Evolutionary conservation across 2,797 vertebrate genomes (phyloP).

Genomic region (Gymnoscopelus braueri): DNA sequence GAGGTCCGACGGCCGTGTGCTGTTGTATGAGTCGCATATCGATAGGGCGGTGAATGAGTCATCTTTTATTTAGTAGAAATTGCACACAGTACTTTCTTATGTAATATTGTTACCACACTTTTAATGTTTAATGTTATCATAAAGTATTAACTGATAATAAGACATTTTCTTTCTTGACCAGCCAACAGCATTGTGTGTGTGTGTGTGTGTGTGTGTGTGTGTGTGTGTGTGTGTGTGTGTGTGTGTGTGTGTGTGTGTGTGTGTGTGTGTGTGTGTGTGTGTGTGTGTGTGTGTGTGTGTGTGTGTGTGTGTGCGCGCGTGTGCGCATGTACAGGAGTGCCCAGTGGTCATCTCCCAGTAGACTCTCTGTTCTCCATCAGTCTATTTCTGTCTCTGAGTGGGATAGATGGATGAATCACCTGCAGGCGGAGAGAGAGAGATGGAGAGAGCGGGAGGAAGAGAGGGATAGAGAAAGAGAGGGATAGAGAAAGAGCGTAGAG

Average conservation of each 20-base stretch:
- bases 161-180: too few species aligned
- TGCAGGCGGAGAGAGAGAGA: constrained; percentile 28
- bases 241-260: background rate
- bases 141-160: too few species aligned
- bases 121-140: too few species aligned
- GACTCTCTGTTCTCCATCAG: constrained; percentile 57
- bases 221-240: background rate
- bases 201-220: constrained; percentile 14
- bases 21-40: too few species aligned
- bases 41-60: too few species aligned
- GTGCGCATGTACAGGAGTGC: constrained; percentile 7
- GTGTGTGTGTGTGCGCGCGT: constrained; percentile 8
- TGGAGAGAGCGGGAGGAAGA: constrained; percentile 11
- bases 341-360: constrained; percentile 59
- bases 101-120: too few species aligned
- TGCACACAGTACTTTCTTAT: too few species aligned
- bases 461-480: constrained; percentile 1
- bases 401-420: constrained; percentile 62
- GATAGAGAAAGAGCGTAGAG: constrained; percentile 1
- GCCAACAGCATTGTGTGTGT: constrained; percentile 7
- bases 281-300: constrained; percentile 11
- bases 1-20: too few species aligned
- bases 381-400: constrained; percentile 72
- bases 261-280: background rate
- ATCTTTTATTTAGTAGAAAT: too few species aligned